Base-by-base conservation (phyloP, 2,888 invertebrate species). In the Megastigmus dorsalis region DNA sequence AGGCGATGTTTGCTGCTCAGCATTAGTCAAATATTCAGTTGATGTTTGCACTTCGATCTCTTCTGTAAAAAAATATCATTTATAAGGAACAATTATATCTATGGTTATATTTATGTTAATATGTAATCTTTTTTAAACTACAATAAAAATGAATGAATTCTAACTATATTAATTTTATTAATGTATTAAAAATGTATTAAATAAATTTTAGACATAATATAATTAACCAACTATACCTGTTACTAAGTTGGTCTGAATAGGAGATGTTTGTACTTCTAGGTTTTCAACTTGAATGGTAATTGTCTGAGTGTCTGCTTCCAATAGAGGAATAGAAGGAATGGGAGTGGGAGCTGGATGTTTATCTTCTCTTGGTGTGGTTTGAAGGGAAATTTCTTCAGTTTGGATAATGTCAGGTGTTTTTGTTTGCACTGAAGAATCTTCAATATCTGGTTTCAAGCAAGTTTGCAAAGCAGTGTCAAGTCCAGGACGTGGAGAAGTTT, bases 401-500 rank as follows among this genome's bases (percentile, higher is more conserved):
- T 86, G 86, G 75, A 88, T 88, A 5, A 82, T 77, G n/a, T 80
- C 83, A 0, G 89, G 88, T 1, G 89, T 87, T 10, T 75, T 57
- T 0, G 90, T 90, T 82, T 91, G 90, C n/a, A 89, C 86, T 2
- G 88, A 89, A 20, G 85, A 88, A 9, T 88, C 82, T 43, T 91
- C 90, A 78, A 89, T 89, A 33, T 89, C 89, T 65, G 89, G 86
- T 67, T 73, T 52, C 0, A 71, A 67, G 2, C 77, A 45, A 0
- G 84, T 86, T 74, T 86, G 86, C 4, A 78, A 73, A 28, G 78
- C 81, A 57, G 89, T 90, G 62, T 91, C 91, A 38, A 89, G 87
- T 9, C 89, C 88, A 15, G 90, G 85, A 77, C 92, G 90, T 2
- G 93, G 92, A 28, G 91, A 91, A 13, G 93, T 93, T 87, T 93